These are phyloP conservation scores for Aquatica leii DNA, from an alignment of 2,888 invertebrate species.

Conservation along the genomic window DNA sequence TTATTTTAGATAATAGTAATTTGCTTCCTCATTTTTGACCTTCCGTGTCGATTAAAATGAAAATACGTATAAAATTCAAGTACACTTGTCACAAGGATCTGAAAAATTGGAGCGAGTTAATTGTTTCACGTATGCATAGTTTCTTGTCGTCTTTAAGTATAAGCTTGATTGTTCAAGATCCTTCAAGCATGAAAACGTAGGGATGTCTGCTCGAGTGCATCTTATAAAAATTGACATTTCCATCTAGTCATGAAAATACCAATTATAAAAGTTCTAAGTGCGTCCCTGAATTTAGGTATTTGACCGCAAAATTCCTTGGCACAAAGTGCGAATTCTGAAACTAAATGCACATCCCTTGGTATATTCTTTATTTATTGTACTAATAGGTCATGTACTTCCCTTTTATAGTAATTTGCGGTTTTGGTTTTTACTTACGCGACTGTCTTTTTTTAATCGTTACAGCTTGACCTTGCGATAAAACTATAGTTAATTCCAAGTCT, in stretches of 20 bases:
- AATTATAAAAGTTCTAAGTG: not conserved
- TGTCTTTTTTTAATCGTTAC: no score
- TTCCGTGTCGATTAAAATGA: not conserved
- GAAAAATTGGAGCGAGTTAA: conserved; percentile 8
- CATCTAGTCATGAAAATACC: no score
- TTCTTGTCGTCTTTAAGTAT: conserved; percentile 18
- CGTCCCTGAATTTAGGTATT: conserved; percentile 13
- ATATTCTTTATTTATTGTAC: no score
- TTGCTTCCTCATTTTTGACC: no score
- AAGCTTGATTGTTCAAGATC: conserved; percentile 8
- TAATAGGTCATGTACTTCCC: not conserved
- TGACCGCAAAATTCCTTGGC: conserved; percentile 16
- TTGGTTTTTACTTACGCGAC: no score
- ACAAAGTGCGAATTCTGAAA: conserved; percentile 6
- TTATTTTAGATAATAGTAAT: no score
- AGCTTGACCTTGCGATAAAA: no score
- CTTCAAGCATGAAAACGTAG: conserved; percentile 23
- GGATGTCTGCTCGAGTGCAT: conserved; percentile 27
- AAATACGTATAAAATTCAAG: conserved; percentile 9
- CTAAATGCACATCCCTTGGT: no score
- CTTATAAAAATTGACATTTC: not conserved
- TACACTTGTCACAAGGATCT: not conserved
- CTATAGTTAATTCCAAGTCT: no score
- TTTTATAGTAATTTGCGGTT: no score
- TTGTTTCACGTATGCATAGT: conserved; percentile 22